Conservation (phyloP, 2,797 vertebrate genomes). For the Gymnoscopelus microlampas region DNA sequence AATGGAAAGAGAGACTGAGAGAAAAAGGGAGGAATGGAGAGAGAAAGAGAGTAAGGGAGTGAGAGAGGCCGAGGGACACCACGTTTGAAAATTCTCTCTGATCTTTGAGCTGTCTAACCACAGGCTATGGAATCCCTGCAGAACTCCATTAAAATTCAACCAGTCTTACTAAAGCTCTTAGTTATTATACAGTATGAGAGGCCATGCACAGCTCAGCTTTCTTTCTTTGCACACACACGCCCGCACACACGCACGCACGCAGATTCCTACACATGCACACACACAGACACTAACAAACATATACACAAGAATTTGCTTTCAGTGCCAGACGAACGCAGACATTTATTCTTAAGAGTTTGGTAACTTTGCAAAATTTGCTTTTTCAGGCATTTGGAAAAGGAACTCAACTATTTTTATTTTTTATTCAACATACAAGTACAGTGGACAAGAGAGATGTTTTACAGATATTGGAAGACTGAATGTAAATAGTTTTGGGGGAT, state of each 20-base stretch:
- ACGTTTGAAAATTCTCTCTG: conserved; percentile 79
- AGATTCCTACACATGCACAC: not conserved
- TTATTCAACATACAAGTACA: too few species aligned
- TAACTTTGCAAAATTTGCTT: not conserved
- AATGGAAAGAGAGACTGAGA: conserved; percentile 41
- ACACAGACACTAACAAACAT: not conserved
- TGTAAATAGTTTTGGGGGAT: too few species aligned
- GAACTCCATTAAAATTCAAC: conserved; percentile 80
- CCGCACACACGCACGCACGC: not conserved
- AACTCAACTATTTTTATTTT: too few species aligned
- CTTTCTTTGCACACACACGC: conserved; percentile 45
- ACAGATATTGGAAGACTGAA: too few species aligned
- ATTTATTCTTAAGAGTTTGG: not conserved
- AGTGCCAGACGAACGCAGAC: not conserved
- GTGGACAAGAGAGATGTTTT: too few species aligned
- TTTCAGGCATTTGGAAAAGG: not conserved
- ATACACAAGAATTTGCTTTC: not conserved
- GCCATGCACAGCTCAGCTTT: conserved; percentile 58
- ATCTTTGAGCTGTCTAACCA: conserved; percentile 76
- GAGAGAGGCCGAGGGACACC: conserved; percentile 69
- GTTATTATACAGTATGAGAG: conserved; percentile 74
- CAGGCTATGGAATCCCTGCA: conserved; percentile 75
- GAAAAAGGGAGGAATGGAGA: not conserved
- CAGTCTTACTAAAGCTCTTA: conserved; percentile 62
- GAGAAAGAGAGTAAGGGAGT: conserved; percentile 23